phyloP scores from a whole-genome alignment of 2,797 vertebrate species.

The Borostomias antarcticus region DNA sequence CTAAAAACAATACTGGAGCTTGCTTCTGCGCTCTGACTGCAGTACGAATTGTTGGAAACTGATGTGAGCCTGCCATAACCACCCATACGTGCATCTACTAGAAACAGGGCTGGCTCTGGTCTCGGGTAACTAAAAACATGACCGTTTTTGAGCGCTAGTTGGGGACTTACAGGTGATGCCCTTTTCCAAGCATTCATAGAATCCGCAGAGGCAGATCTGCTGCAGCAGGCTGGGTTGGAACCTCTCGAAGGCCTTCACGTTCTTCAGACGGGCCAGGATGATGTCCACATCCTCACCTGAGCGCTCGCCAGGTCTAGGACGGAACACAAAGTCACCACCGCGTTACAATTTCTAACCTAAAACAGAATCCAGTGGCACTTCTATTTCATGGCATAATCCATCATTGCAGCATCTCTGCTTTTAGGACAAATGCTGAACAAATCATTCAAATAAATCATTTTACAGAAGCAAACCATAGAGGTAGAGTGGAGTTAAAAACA shows the following conservation, averaged over 20 bases:
- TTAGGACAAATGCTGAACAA: background rate
- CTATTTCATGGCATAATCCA: too few relatives aligned
- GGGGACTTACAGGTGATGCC: conserved; percentile 89
- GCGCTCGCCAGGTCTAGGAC: conserved; percentile 93
- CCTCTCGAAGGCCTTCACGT: conserved; percentile 92
- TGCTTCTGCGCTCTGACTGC: too few relatives aligned
- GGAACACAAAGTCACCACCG: background rate
- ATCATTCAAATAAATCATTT: background rate
- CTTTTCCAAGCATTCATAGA: conserved; percentile 94
- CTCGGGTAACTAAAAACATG: background rate
- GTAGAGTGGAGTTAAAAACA: background rate
- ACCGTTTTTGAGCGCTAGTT: conserved; percentile 5
- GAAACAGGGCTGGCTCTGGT: too few relatives aligned
- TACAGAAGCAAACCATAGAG: conserved; percentile 16
- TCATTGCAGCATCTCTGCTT: too few relatives aligned
- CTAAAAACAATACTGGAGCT: too few relatives aligned
- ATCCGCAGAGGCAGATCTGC: conserved; percentile 93
- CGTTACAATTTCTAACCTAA: background rate
- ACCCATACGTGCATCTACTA: too few relatives aligned
- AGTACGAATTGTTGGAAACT: too few relatives aligned
- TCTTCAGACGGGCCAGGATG: conserved; percentile 90
- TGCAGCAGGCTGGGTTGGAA: conserved; percentile 92
- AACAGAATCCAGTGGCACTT: background rate
- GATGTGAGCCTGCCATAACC: too few relatives aligned
- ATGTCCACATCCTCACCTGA: conserved; percentile 95